phyloP scores from a whole-genome alignment of 2,797 vertebrate species.

The Diceros bicornis region DNA sequence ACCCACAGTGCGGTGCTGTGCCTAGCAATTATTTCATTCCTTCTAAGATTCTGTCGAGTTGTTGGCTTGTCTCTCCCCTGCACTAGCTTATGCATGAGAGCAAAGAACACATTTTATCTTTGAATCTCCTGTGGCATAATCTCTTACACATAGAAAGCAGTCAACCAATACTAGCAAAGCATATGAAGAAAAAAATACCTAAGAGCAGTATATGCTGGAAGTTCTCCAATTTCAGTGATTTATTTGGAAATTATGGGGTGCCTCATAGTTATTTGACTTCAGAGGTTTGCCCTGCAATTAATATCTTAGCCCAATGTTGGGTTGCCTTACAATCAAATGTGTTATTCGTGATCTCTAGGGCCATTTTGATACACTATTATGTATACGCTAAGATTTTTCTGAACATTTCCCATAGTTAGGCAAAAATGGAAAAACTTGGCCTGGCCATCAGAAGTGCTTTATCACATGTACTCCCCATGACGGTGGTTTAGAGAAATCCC shows the following conservation, averaged over 20 bases:
- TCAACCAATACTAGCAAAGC: background rate
- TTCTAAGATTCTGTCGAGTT: background rate
- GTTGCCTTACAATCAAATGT: background rate
- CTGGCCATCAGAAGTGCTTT: background rate
- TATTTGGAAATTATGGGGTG: background rate
- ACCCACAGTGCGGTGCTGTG: no score
- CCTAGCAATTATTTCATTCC: background rate
- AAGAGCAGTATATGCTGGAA: background rate
- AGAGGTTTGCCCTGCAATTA: background rate
- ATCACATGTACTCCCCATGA: background rate
- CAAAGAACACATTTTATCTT: background rate
- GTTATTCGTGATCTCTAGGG: constrained; percentile 21
- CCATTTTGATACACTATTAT: background rate
- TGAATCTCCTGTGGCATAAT: background rate
- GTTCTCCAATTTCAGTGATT: background rate
- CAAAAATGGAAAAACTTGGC: background rate
- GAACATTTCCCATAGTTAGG: background rate
- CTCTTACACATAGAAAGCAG: background rate
- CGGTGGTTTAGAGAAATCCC: background rate
- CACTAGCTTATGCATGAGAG: background rate
- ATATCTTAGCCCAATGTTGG: background rate
- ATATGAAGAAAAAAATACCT: background rate
- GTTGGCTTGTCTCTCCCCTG: background rate
- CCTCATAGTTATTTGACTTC: background rate
- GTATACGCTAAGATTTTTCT: background rate